Evolutionary conservation across 2,113 vertebrate genomes (phyloP), one percentile per base, ranked within the genome.

Genomic region (Leucoraja erinaceus): DNA sequence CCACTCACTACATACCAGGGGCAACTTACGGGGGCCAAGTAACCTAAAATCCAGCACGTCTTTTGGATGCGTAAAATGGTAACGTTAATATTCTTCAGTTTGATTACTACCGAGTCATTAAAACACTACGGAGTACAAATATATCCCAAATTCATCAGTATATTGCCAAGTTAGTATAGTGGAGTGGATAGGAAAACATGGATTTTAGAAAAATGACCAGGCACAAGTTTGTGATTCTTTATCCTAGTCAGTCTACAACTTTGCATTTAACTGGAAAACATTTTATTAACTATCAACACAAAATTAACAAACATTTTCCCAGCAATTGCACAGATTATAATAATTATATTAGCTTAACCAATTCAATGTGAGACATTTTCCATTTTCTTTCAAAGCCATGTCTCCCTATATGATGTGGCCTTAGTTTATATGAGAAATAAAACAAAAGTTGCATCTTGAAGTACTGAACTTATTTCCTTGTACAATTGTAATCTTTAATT

Each of bases 191-290:
- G 83, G 83, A 22, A 33, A 31, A 90, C n/a, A 18, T 31, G 61
- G 18, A 90, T 68, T 38, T 16, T 66, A 59, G 31, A 5, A 20
- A 38, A 8, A 90, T 18, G n/a, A 16, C 18, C 86, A 38, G 2
- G 28, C 31, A 68, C 61, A 93, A 84, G 63, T 66, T 94, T 94
- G 93, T 66, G 93, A 66, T 90, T 5, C 28, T 93, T 93, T 90
- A 95, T 94, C 75, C 93, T 0, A 1, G 86, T 93, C 93, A 94
- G 93, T 84, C 94, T 56, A 92, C 18, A 93, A 92, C 20, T 78
- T 63, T 4, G 0, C 33, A 38, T 74, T 94, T 94, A 94, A 66
- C 76, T 72, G 74, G 33, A 83, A 10, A 91, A 16, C 3, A 90
- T 63, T 72, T 79, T 31, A 93, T 54, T 90, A 93, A 93, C 74